phyloP scores from a whole-genome alignment of 2,888 invertebrate species.

The Latheticus oryzae region DNA sequence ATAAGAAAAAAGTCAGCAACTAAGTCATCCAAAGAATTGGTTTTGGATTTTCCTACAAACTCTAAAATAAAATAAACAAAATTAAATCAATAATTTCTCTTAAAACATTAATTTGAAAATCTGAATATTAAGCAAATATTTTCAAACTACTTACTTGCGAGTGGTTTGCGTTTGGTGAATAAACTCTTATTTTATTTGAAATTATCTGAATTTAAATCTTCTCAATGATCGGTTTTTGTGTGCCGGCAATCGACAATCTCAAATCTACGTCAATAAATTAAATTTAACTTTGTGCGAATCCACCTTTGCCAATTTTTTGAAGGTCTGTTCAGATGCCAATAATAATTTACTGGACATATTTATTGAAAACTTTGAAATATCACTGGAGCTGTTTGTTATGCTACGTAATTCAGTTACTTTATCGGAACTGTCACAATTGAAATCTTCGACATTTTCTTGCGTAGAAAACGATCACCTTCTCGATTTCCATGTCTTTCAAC shows the following conservation, averaged over 20 bases:
- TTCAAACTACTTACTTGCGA: too few species aligned
- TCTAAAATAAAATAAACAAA: too few species aligned
- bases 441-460: constrained; percentile 30
- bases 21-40: too few species aligned
- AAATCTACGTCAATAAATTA: constrained; percentile 46
- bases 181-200: too few species aligned
- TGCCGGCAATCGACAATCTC: constrained; percentile 22
- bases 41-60: too few species aligned
- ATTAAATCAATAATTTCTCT: too few species aligned
- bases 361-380: constrained; percentile 16
- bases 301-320: constrained; percentile 43
- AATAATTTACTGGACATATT: constrained; percentile 33
- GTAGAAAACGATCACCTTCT: constrained; percentile 32
- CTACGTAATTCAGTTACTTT: constrained; percentile 6
- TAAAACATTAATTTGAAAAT: too few species aligned
- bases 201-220: background rate
- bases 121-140: too few species aligned
- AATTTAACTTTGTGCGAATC: constrained; percentile 38
- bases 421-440: constrained; percentile 24
- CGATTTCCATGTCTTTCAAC: constrained; percentile 17
- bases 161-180: too few species aligned
- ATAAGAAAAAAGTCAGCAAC: too few species aligned
- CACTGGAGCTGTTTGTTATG: constrained; percentile 17
- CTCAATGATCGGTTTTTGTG: constrained; percentile 15
- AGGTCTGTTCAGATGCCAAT: constrained; percentile 36